Evolutionary conservation across 1,140 invertebrate species (phyloP), one percentile per base, ranked within the genome.

Genomic region (Polypedilum vanderplanki): DNA sequence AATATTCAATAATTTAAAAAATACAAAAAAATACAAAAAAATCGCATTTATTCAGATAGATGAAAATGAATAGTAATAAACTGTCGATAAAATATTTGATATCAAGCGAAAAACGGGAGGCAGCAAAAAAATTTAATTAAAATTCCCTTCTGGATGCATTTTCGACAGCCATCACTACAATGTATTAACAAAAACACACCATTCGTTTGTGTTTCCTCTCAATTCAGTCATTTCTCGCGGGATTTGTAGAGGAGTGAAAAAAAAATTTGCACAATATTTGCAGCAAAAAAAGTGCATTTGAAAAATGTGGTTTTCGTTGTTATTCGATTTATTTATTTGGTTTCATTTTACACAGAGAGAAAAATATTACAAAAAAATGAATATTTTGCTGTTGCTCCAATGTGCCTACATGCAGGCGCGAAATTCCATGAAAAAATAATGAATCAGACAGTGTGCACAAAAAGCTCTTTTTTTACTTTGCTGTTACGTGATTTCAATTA

Each of bases 271-370:
- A 57, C 46, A n/a, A 33, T 33, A 33, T 33, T 33, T 33, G 24
- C 24, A 33, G 24, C 24, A 17, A 18, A 70, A 70, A 70, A 70
- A 18, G n/a, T 70, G 65, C 65, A 70, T 70, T 70, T 70, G 65
- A 18, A 70, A 70, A 70, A 70, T 70, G 65, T 20, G 65, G 65
- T 70, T 70, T 22, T 70, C 17, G 17, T 18, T 70, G 17, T 18
- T 70, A 70, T 70, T 70, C 65, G 17, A 70, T 70, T 70, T 22
- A 18, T 20, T 70, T 70, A 22, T 70, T 70, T 18, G 65, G 65
- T 70, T 70, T 70, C 65, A 70, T 20, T 70, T 70, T 20, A 20
- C 46, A 33, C 46, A 12, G 46, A n/a, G n/a, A 15, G 8, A 12
- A 57, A 12, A n/a, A n/a, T 57, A n/a, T 57, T 57, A 57, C 46